Percentiles rank a stretch among this genome's conserved stretches.
Conservation (phyloP, 30 jellyfish, hydroid and myxozoan species). For the Hydra vulgaris region DNA sequence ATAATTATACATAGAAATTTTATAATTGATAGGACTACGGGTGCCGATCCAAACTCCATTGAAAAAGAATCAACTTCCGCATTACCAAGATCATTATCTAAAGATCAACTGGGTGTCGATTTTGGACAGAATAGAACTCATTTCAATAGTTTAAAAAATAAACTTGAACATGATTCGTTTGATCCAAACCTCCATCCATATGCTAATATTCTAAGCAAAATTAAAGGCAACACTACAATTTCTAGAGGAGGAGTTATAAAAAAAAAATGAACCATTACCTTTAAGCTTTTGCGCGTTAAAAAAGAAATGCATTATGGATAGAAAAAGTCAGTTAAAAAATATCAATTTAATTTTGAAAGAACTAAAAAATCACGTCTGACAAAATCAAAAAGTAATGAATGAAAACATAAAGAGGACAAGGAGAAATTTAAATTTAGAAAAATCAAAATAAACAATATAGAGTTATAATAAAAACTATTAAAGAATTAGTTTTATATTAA, state of each 20-base stretch:
- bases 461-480: too few species aligned
- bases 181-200: conserved; percentile 53
- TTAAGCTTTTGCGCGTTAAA: too few species aligned
- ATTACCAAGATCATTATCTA: neutral
- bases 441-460: too few species aligned
- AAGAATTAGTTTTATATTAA: too few species aligned
- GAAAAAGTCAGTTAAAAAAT: too few species aligned
- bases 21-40: conserved; percentile 90
- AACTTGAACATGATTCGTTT: neutral
- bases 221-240: conserved; percentile 93
- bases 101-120: neutral
- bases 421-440: too few species aligned
- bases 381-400: too few species aligned
- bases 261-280: too few species aligned
- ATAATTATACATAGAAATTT: conserved; percentile 81
- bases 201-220: conserved; percentile 60
- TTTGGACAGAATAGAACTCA: neutral
- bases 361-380: too few species aligned
- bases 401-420: too few species aligned
- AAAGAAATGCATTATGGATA: too few species aligned
- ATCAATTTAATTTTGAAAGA: too few species aligned
- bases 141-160: neutral
- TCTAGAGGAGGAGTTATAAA: conserved; percentile 77
- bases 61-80: neutral
- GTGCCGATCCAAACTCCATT: conserved; percentile 12